Percentiles rank a stretch among this genome's conserved stretches.
Evolutionary conservation across 2,113 vertebrate genomes (phyloP).

Genomic region (Dinomys branickii): DNA sequence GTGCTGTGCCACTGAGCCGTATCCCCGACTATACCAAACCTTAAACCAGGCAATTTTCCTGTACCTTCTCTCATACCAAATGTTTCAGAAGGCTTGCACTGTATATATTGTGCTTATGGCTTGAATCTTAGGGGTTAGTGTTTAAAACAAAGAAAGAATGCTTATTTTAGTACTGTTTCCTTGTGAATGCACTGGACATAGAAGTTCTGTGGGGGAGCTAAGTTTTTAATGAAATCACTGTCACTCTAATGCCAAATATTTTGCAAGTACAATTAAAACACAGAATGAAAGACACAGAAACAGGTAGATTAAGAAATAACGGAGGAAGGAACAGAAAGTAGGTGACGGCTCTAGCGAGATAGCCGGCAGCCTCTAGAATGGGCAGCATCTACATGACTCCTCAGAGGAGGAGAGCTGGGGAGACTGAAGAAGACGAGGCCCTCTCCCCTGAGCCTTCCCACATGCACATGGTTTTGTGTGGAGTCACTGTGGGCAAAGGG

Average conservation of each 20-base stretch:
- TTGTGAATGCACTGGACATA: neutral
- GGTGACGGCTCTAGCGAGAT: neutral
- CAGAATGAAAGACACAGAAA: neutral
- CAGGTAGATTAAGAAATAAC: conserved; percentile 11
- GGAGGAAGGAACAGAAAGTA: neutral
- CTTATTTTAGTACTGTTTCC: neutral
- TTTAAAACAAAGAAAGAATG: neutral
- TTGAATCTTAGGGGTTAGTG: neutral
- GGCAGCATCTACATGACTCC: neutral
- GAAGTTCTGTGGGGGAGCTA: neutral
- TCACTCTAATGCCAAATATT: neutral
- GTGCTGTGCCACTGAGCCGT: no score
- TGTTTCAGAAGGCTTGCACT: neutral
- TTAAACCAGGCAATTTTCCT: neutral
- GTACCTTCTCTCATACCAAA: neutral
- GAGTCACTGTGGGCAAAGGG: neutral
- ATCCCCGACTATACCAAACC: no score
- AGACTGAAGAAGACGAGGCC: neutral
- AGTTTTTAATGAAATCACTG: neutral
- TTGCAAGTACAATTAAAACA: conserved; percentile 27
- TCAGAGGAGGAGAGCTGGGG: neutral
- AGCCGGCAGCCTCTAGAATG: conserved; percentile 14
- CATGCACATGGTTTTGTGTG: neutral
- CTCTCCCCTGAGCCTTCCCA: neutral
- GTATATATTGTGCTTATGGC: neutral